These are phyloP conservation scores for Physocephala rufipes DNA, from an alignment of 2,888 invertebrate genomes.

Conservation along the genomic window DNA sequence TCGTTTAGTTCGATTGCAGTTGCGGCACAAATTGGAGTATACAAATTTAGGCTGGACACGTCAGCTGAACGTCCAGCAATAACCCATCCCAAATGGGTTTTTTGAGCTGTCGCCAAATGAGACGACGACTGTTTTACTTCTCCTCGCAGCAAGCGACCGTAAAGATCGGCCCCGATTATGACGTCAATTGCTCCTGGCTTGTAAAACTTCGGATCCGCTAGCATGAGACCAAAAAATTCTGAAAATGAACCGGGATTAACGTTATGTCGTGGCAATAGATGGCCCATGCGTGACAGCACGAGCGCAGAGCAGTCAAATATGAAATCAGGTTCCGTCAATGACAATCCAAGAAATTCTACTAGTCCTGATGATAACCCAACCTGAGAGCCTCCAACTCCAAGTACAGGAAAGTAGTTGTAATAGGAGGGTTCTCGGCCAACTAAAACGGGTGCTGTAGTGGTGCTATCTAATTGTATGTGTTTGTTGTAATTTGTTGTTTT, in stretches of 20 bases:
- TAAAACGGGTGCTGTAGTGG: too few species aligned
- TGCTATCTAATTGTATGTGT: too few species aligned
- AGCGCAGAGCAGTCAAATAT: too few species aligned
- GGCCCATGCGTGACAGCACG: too few species aligned
- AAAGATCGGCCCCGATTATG: constrained; percentile 39
- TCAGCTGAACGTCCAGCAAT: constrained; percentile 35
- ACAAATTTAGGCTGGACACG: constrained; percentile 8
- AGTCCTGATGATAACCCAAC: too few species aligned
- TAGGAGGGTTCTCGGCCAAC: too few species aligned
- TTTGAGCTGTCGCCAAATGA: constrained; percentile 19
- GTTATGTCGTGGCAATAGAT: constrained; percentile 26
- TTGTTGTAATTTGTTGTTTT: too few species aligned
- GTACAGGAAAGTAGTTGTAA: too few species aligned
- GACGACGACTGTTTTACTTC: constrained; percentile 26
- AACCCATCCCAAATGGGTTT: constrained; percentile 29
- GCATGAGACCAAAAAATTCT: constrained; percentile 37
- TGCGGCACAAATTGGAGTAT: constrained; percentile 31
- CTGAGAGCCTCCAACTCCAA: too few species aligned
- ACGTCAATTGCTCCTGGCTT: constrained; percentile 38
- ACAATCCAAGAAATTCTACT: too few species aligned
- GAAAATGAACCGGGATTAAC: constrained; percentile 22
- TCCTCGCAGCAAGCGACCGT: constrained; percentile 34
- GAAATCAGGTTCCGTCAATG: too few species aligned
- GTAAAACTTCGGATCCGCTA: constrained; percentile 34
- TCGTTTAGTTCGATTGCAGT: constrained; percentile 27